Evolutionary conservation across 2,113 vertebrate genomes (phyloP), one percentile per base, ranked within the genome.

Genomic region (Trinectes maculatus): DNA sequence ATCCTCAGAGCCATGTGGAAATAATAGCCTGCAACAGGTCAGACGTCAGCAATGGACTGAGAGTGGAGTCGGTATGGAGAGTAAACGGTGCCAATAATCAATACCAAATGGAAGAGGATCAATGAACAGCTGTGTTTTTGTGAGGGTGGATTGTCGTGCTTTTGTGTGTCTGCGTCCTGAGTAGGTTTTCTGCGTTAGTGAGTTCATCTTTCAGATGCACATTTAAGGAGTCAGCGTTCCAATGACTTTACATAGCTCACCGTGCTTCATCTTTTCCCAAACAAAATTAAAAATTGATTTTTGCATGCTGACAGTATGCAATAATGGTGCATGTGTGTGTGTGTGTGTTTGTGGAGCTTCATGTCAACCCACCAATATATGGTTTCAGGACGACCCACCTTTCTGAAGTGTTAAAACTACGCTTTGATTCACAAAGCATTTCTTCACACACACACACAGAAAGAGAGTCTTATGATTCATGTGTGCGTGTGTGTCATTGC

Each of bases 261-360:
- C 15, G 34, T 49, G 42, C 43, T 71, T 67, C 54, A 69, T 79
- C n/a, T 83, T 86, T 67, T 57, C 42, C 73, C 66, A 63, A 82
- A 83, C 80, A 77, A 85, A 84, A 89, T 89, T 82, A 82, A 86
- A 88, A 85, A 89, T 87, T 56, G 80, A 85, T 88, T 89, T 88
- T 74, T 81, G 59, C 63, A 80, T 60, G 76, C 76, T 71, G 82
- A 77, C 72, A 43, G 59, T 64, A 59, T 80, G 80, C 48, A 69
- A 43, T 78, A 67, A 63, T 73, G 44, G 36, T 3, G 2, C 19
- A 6, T 18, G 22, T 25, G 25, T 12, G 29, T 19, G 53, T 56
- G 15, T 7, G 29, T 40, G 26, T 31, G 44, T 28, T 33, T 37
- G 39, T 72, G 1, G 2, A 21, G 13, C 19, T 22, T 47, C 34